Percentiles rank a stretch among this genome's conserved stretches.
These are phyloP conservation scores for Caenorhabditis tropicalis DNA, from an alignment of 1,140 invertebrate genomes.

Conservation along the genomic window DNA sequence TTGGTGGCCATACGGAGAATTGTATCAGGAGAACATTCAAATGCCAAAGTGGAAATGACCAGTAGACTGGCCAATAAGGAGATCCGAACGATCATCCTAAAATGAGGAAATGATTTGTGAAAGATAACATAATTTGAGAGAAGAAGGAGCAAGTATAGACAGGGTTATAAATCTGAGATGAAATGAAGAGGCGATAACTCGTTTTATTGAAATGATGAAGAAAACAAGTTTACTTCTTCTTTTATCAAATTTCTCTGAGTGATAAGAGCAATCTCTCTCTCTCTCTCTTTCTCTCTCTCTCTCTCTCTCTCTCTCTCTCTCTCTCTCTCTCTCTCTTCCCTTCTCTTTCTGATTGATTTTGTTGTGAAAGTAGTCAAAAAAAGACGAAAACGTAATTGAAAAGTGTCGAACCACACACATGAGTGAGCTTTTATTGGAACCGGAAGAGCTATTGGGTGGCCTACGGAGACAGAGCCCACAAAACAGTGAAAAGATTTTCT, in stretches of 20 bases:
- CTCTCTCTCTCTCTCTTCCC: neutral
- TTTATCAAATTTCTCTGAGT: neutral
- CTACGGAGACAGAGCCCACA: neutral
- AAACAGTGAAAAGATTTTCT: too few species aligned
- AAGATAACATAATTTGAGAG: neutral
- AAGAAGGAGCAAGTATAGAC: neutral
- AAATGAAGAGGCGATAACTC: too few species aligned
- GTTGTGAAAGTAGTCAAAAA: neutral
- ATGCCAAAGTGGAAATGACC: neutral
- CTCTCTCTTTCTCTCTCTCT: too few species aligned
- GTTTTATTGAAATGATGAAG: too few species aligned
- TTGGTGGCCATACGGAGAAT: constrained; percentile 44
- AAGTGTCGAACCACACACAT: neutral
- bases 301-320: too few species aligned
- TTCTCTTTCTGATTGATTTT: neutral
- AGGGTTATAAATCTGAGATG: too few species aligned
- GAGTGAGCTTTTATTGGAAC: constrained; percentile 19
- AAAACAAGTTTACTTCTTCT: neutral
- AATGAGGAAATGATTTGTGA: neutral
- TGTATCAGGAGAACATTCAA: constrained; percentile 44
- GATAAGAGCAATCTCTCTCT: too few species aligned
- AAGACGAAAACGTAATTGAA: constrained; percentile 37
- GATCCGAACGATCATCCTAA: constrained; percentile 26
- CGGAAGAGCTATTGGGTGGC: neutral
- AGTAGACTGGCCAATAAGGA: constrained; percentile 5